Percentiles rank a stretch among this genome's conserved stretches.
phyloP scores from a whole-genome alignment of 1,140 invertebrate genomes.

The Ladona fulva region DNA sequence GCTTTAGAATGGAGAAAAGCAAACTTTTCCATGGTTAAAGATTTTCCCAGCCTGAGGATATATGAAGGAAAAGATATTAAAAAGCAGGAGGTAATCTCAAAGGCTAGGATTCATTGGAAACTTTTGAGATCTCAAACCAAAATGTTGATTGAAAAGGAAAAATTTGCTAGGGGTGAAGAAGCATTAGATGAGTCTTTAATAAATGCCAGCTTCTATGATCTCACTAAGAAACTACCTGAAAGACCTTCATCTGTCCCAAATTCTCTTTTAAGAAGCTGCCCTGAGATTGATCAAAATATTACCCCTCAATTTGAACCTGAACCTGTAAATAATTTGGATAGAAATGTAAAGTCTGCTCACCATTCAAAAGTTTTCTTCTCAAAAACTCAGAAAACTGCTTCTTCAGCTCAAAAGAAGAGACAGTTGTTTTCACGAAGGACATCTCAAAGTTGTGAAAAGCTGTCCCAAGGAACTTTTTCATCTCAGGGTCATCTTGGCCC shows the following conservation, averaged over 20 bases:
- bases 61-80: background rate
- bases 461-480: background rate
- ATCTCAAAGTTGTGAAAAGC: background rate
- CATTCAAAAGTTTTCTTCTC: too few species aligned
- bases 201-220: background rate
- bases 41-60: background rate
- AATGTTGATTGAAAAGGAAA: constrained; percentile 24
- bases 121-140: constrained; percentile 57
- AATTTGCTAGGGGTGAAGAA: too few species aligned
- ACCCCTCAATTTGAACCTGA: too few species aligned
- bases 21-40: background rate
- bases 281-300: too few species aligned
- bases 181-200: background rate
- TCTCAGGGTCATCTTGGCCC: background rate
- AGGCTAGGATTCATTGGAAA: constrained; percentile 74
- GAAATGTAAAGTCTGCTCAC: too few species aligned
- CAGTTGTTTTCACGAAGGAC: background rate
- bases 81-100: constrained; percentile 60
- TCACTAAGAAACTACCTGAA: background rate
- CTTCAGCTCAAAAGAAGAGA: background rate
- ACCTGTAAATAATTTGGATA: too few species aligned
- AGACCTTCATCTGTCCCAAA: background rate
- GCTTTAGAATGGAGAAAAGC: constrained; percentile 61
- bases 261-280: too few species aligned
- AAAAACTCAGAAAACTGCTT: background rate